These are phyloP conservation scores for Blastobasis lacticolella DNA, from an alignment of 2,888 invertebrate genomes.

Conservation along the genomic window DNA sequence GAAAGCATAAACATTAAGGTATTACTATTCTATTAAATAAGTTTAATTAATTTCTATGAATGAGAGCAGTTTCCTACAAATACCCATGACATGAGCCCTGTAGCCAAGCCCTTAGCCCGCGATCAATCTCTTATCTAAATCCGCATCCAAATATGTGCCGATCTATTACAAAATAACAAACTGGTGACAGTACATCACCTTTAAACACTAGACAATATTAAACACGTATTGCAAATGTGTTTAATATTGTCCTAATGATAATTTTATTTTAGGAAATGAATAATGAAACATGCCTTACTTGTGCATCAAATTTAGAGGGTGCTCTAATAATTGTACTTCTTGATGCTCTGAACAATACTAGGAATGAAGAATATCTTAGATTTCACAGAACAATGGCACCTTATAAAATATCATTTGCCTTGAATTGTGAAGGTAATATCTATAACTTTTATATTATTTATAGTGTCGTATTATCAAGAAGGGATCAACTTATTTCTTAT, in stretches of 20 bases:
- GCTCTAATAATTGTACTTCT: conserved; percentile 72
- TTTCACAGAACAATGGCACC: conserved; percentile 84
- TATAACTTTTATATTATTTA: conserved; percentile 10
- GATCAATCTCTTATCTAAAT: too few relatives aligned
- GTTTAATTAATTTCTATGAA: too few relatives aligned
- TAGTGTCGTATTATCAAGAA: neutral
- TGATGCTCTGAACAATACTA: conserved; percentile 72
- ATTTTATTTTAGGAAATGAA: conserved; percentile 24
- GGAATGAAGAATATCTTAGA: conserved; percentile 67
- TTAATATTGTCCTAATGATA: neutral
- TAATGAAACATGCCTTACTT: conserved; percentile 42
- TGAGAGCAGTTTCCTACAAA: too few relatives aligned
- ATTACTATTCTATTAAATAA: too few relatives aligned
- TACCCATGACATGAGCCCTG: too few relatives aligned
- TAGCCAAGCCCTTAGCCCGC: too few relatives aligned
- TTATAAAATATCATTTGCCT: conserved; percentile 81
- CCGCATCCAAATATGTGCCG: too few relatives aligned
- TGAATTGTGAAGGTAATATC: conserved; percentile 48
- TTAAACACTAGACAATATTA: too few relatives aligned
- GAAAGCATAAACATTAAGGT: conserved; percentile 69
- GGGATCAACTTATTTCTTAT: neutral
- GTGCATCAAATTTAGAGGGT: conserved; percentile 62
- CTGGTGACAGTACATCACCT: too few relatives aligned
- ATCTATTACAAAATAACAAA: too few relatives aligned
- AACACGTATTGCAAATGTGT: too few relatives aligned